Conservation (phyloP, 2,888 invertebrate species). For the Cancer borealis region DNA sequence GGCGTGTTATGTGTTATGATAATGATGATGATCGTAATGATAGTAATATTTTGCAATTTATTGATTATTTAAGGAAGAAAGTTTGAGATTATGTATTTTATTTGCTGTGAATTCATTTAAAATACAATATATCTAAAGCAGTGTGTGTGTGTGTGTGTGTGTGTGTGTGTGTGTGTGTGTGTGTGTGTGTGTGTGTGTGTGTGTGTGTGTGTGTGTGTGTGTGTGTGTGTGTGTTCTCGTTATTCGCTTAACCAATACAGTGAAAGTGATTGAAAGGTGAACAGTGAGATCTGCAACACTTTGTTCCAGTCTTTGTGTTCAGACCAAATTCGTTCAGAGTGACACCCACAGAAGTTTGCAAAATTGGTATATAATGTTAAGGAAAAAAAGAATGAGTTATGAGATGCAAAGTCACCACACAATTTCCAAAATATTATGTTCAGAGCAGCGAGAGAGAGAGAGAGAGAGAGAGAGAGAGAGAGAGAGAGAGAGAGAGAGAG, state of each 20-base stretch:
- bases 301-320: not conserved
- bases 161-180: too few relatives aligned
- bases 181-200: conserved; percentile 25
- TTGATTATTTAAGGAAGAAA: not conserved
- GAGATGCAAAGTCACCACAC: not conserved
- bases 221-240: not conserved
- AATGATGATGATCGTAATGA: not conserved
- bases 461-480: conserved; percentile 40
- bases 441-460: conserved; percentile 16
- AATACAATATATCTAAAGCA: too few relatives aligned
- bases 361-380: not conserved
- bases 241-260: not conserved
- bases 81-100: too few relatives aligned
- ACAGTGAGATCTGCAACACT: not conserved
- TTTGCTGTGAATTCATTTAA: too few relatives aligned
- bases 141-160: too few relatives aligned
- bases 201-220: conserved; percentile 27
- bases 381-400: not conserved
- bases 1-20: not conserved
- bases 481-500: conserved; percentile 39
- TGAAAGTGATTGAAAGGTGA: conserved; percentile 38
- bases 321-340: not conserved
- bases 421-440: not conserved
- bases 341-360: not conserved
- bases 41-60: not conserved